Conservation (phyloP, 1,140 invertebrate genomes). For the Centruroides sculpturatus region DNA sequence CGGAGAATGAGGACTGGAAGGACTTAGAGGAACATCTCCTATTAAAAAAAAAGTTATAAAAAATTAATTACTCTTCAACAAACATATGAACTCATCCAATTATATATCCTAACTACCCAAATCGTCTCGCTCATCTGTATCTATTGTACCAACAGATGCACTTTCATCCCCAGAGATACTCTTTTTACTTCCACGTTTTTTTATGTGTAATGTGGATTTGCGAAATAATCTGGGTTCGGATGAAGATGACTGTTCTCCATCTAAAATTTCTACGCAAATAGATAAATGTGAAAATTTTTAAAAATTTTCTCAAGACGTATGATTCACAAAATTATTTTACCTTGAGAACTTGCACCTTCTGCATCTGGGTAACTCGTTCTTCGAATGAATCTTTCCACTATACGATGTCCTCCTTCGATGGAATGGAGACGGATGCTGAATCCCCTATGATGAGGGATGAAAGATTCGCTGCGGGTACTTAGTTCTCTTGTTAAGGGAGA, state of each 20-base stretch:
- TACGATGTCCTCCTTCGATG: neutral
- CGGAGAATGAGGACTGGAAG: conserved; percentile 15
- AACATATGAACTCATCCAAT: too few species aligned
- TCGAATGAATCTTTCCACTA: conserved; percentile 22
- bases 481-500: neutral
- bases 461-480: neutral
- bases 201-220: conserved; percentile 19
- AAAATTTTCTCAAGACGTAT: neutral
- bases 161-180: neutral
- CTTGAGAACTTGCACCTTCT: neutral
- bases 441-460: neutral
- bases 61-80: too few species aligned
- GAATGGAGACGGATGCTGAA: conserved; percentile 8
- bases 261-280: neutral
- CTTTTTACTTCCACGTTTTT: conserved; percentile 14
- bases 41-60: too few species aligned
- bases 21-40: conserved; percentile 1
- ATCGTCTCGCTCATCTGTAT: too few species aligned
- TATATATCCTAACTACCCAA: too few species aligned
- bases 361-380: conserved; percentile 22
- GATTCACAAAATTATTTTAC: neutral
- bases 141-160: too few species aligned
- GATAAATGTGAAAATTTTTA: neutral
- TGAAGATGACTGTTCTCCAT: conserved; percentile 3
- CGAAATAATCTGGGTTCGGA: conserved; percentile 19